Conservation (phyloP, 2,888 invertebrate species). For the Mesopsocus fuscifrons region DNA sequence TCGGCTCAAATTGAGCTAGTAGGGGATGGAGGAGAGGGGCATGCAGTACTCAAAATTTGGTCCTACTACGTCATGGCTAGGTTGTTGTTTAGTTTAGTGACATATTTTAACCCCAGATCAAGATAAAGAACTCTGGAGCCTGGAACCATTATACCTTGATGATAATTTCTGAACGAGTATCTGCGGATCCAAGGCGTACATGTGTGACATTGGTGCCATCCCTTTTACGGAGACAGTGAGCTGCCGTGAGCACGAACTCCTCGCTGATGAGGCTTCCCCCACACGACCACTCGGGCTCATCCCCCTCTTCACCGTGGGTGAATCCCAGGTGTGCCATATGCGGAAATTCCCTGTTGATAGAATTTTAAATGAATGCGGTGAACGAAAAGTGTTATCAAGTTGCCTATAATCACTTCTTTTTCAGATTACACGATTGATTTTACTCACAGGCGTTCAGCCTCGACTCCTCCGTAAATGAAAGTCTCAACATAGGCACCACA, state of each 20-base stretch:
- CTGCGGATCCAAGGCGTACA: not conserved
- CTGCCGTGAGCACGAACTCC: not conserved
- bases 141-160: no score
- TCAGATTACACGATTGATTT: not conserved
- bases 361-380: no score
- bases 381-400: not conserved
- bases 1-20: no score
- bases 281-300: not conserved
- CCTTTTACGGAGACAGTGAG: slow-evolving; percentile 4
- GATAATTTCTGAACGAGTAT: not conserved
- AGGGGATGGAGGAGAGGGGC: no score
- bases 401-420: not conserved
- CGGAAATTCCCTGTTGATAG: slow-evolving; percentile 7
- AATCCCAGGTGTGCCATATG: slow-evolving; percentile 7
- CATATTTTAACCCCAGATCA: no score
- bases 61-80: no score
- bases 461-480: not conserved
- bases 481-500: not conserved
- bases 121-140: no score
- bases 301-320: not conserved
- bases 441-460: slow-evolving; percentile 2
- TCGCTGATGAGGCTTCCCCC: slow-evolving; percentile 6
- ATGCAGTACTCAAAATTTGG: no score
- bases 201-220: not conserved
- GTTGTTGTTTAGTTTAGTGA: no score